Evolutionary conservation across 2,888 invertebrate genomes (phyloP).

Genomic region (Cenopis cana): DNA sequence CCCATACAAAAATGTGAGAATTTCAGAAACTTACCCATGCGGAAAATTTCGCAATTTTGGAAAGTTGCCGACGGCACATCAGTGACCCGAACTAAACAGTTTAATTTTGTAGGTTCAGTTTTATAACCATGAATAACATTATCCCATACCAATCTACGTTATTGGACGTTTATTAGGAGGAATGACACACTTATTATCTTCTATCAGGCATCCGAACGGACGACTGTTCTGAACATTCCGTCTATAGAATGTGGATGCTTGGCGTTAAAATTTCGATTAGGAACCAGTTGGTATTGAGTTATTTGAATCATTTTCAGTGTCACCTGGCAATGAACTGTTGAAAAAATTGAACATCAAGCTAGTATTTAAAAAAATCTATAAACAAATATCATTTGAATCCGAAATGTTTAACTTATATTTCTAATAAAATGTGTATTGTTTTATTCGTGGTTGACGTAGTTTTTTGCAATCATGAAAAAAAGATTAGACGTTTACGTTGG

Average conservation of each 20-base stretch:
- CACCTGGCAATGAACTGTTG: not conserved
- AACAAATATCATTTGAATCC: no score
- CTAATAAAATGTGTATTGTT: not conserved
- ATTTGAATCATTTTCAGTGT: slow-evolving; percentile 41
- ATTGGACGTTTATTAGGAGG: slow-evolving; percentile 31
- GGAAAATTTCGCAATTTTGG: no score
- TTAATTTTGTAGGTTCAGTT: slow-evolving; percentile 37
- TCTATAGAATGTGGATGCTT: slow-evolving; percentile 20
- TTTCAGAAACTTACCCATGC: no score
- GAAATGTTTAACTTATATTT: no score
- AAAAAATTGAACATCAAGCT: not conserved
- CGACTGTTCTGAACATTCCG: slow-evolving; percentile 21
- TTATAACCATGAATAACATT: slow-evolving; percentile 22
- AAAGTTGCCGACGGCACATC: no score
- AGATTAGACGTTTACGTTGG: not conserved
- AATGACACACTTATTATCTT: slow-evolving; percentile 22
- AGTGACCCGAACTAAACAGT: slow-evolving; percentile 7
- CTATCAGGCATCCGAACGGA: slow-evolving; percentile 22
- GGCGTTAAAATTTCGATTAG: slow-evolving; percentile 40
- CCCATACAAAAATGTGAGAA: no score
- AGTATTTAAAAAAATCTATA: not conserved
- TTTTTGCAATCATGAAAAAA: no score
- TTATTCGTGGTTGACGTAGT: not conserved
- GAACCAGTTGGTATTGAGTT: slow-evolving; percentile 38
- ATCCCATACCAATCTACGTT: slow-evolving; percentile 24